Evolutionary conservation across 1,140 invertebrate species (phyloP), one percentile per base, ranked within the genome.

Genomic region (Drosophila funebris): DNA sequence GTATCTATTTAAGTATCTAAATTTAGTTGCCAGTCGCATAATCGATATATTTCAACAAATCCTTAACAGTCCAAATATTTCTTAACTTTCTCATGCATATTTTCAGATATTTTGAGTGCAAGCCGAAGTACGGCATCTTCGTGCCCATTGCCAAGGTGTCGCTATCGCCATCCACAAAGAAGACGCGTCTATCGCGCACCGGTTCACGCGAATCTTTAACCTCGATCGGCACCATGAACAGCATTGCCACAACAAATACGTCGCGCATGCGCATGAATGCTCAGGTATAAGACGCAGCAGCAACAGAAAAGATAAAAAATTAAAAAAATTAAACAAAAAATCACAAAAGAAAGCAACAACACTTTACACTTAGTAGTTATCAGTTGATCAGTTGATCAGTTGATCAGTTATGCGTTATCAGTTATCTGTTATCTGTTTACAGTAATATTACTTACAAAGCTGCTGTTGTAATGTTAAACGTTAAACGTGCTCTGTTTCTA

Each of bases 21-120:
- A 24, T 24, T 24, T 24, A 24, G 22, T 24, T 24, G n/a, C n/a
- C n/a, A n/a, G n/a, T n/a, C n/a, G 4, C 4, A 41, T 41, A 41
- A 41, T 41, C 14, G 11, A 41, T 16, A n/a, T 18, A 44, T 44
- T 24, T 44, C 18, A 9, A 22, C 14, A 7, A 22, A n/a, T n/a
- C n/a, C n/a, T n/a, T n/a, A n/a, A n/a, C n/a, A n/a, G n/a, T n/a
- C n/a, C n/a, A n/a, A n/a, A n/a, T n/a, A n/a, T n/a, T n/a, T n/a
- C n/a, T n/a, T n/a, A n/a, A n/a, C n/a, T 0, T 4, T 57, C 5
- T 41, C n/a, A 3, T n/a, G n/a, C 31, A 6, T 57, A 13, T 52
- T 64, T 94, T 31, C 92, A 98, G 98, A 93, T 99, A 99, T 93
- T 99, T 99, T 93, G 95, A 97, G 73, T 99, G 98, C 92, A 94